These are phyloP conservation scores for Cosmopolites sordidus DNA, from an alignment of 2,888 invertebrate genomes.

Conservation along the genomic window DNA sequence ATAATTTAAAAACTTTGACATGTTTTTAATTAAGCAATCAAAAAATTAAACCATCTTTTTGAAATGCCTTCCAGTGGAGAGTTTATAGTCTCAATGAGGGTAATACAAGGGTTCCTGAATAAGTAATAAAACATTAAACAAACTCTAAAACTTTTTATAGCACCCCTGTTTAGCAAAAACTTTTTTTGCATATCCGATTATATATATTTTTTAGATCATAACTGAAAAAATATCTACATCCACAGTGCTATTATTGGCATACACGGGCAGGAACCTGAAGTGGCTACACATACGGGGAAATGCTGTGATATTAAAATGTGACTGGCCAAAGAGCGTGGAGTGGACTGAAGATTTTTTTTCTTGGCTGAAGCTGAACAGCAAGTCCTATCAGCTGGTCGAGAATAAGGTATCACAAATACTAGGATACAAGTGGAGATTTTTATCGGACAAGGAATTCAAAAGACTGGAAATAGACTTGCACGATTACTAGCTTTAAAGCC, in stretches of 20 bases:
- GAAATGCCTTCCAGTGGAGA: no score
- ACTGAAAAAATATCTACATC: constrained; percentile 74
- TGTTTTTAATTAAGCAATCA: no score
- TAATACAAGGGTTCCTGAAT: no score
- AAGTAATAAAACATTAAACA: no score
- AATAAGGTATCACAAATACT: constrained; percentile 65
- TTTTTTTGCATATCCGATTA: no score
- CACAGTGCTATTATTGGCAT: constrained; percentile 67
- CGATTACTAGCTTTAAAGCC: no score
- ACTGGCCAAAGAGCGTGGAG: constrained; percentile 63
- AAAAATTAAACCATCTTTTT: no score
- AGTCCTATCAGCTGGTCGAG: constrained; percentile 62
- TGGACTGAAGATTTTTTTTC: constrained; percentile 64
- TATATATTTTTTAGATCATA: constrained; percentile 55
- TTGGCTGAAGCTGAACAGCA: constrained; percentile 61
- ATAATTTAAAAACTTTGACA: no score
- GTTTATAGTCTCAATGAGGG: no score
- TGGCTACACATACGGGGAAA: constrained; percentile 65
- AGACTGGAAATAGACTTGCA: constrained; percentile 38
- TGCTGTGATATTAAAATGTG: constrained; percentile 64
- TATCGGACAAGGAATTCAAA: constrained; percentile 62
- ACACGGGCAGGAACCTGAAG: constrained; percentile 59
- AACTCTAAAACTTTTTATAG: no score
- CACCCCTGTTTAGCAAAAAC: no score
- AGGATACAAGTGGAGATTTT: constrained; percentile 63